Evolutionary conservation across 2,113 vertebrate genomes (phyloP), one percentile per base, ranked within the genome.

Genomic region (Callospermophilus lateralis): DNA sequence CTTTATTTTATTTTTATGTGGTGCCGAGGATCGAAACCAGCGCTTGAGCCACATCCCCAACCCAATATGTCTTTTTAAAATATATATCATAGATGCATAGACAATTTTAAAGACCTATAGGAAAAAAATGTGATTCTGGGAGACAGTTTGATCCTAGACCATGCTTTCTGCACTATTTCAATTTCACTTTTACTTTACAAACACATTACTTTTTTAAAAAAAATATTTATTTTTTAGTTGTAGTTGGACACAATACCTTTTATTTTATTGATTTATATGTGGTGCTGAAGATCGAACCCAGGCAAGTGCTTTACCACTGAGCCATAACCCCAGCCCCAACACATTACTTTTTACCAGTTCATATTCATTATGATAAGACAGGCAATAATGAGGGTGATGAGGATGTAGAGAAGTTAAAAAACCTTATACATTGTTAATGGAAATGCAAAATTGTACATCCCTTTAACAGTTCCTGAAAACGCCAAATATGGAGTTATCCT

Each of bases 391-490:
- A 94, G 45, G 84, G 22, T 91, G 24, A 17, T 30, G 16, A 72
- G 20, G 22, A 39, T 42, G 26, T 37, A 30, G 68, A 81, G 73
- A 89, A 93, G 80, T 6, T 39, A 34, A 55, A 94, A 45, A 51
- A 12, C 4, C 19, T 84, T 16, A 34, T 39, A 26, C 16, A 42
- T 10, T 45, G 30, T 13, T 55, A 5, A 17, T 58, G 22, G 16
- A 34, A 68, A 81, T 22, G 11, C 37, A 84, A 89, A 93, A 34
- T 8, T 51, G 28, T 53, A 10, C 61, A 89, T 39, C 11, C 30
- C 45, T 72, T n/a, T 39, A 37, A 37, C 37, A 45, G 9, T 89
- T 91, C 28, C 32, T 93, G 45, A 72, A 90, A 97, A 84, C 30
- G 51, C 22, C 93, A 80, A 80, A 4, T 65, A 34, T 16, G 72